Conservation (phyloP, 92 coral and sea anemone species). For the Actinernus sp. region DNA sequence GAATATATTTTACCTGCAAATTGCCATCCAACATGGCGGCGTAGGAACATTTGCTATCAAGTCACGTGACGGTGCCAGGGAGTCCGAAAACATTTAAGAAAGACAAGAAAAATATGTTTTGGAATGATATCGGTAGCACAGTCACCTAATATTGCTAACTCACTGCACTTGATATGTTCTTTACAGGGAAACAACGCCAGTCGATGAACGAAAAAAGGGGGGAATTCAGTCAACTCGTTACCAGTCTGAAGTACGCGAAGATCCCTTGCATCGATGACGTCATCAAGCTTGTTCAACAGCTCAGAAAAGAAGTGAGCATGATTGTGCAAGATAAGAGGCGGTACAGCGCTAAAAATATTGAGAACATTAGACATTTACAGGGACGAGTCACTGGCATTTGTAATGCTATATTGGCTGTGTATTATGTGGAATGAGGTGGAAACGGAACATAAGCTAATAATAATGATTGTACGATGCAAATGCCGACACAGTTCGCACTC, state of each 20-base stretch:
- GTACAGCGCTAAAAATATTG: constrained; percentile 85
- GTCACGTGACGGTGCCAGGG: too few species aligned
- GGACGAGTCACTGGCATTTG: constrained; percentile 88
- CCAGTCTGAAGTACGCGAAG: constrained; percentile 46
- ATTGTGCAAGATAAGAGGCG: constrained; percentile 83
- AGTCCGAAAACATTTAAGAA: too few species aligned
- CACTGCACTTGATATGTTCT: too few species aligned
- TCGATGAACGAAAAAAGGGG: constrained; percentile 58
- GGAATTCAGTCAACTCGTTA: constrained; percentile 40
- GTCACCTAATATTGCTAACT: too few species aligned
- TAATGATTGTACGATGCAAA: too few species aligned
- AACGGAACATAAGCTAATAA: neutral
- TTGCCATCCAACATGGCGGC: too few species aligned
- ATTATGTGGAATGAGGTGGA: constrained; percentile 63
- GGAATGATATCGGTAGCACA: too few species aligned
- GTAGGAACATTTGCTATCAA: too few species aligned
- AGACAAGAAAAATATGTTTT: too few species aligned
- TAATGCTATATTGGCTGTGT: constrained; percentile 71
- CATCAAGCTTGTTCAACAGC: constrained; percentile 38
- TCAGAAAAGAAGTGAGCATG: constrained; percentile 54
- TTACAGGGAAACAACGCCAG: constrained; percentile 56
- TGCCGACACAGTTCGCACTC: too few species aligned
- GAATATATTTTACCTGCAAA: too few species aligned
- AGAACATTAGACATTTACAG: constrained; percentile 73
- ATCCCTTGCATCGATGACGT: constrained; percentile 61